A percentile compares a stretch with the other conserved stretches of the same genome.
These are phyloP conservation scores for Origma solitaria DNA, from an alignment of 2,113 vertebrate genomes.

Conservation along the genomic window DNA sequence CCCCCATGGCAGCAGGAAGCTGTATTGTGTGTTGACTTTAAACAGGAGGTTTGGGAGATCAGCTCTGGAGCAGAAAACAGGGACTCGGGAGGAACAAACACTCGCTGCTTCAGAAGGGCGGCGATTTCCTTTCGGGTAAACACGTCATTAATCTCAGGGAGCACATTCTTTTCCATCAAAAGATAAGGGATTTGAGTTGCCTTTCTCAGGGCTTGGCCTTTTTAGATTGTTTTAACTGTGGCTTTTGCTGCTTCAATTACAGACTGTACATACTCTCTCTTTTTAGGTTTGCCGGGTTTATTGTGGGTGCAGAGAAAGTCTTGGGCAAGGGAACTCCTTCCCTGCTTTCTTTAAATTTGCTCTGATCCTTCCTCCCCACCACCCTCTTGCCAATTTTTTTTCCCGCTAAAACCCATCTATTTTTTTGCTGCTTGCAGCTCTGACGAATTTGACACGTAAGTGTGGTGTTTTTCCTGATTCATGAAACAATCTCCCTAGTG, in stretches of 20 bases:
- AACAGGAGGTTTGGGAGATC: conserved; percentile 60
- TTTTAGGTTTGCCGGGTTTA: conserved; percentile 41
- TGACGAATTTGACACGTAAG: neutral
- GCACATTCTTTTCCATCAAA: conserved; percentile 89
- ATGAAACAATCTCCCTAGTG: neutral
- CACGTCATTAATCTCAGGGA: conserved; percentile 91
- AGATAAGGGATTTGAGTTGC: conserved; percentile 79
- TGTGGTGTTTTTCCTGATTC: neutral
- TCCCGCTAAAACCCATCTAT: neutral
- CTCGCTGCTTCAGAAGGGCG: conserved; percentile 88
- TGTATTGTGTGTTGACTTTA: conserved; percentile 29
- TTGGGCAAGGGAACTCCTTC: neutral
- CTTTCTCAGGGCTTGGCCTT: conserved; percentile 59
- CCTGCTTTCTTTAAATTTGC: neutral
- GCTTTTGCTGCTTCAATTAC: conserved; percentile 16
- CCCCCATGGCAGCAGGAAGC: conserved; percentile 20
- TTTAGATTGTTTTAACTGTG: conserved; percentile 52
- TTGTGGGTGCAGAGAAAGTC: neutral
- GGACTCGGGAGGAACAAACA: conserved; percentile 78
- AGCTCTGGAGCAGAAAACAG: conserved; percentile 69
- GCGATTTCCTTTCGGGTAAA: conserved; percentile 94
- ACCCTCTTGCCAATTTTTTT: neutral
- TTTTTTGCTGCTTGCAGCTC: neutral
- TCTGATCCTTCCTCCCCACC: neutral
- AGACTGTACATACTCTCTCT: conserved; percentile 12